Evolutionary conservation across 2,888 invertebrate species (phyloP), one percentile per base, ranked within the genome.

Genomic region (Cartodere bifasciata): DNA sequence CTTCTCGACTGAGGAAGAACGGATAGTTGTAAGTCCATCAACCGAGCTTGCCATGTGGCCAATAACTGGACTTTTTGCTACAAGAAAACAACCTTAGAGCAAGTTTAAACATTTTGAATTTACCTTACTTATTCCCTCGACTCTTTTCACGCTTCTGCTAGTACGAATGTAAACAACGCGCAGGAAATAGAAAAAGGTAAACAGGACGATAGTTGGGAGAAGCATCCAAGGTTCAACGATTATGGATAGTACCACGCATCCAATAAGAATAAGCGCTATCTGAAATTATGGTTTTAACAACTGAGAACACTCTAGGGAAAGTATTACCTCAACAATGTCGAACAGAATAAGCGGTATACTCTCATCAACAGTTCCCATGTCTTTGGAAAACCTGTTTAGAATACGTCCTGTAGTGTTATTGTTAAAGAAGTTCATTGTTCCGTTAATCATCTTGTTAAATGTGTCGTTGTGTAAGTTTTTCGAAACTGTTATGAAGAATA

Each of bases 61-160:
- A 51, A 80, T 83, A 2, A 87, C 72, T 1, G 86, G 85, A 48
- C 82, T 83, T 33, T 82, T 71, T 32, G 78, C 83, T 83, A 55
- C 16, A 49, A 52, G 16, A 34, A 23, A 28, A 25, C 12, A 29
- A 12, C n/a, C n/a, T n/a, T n/a, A n/a, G n/a, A n/a, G 13, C 5
- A 17, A 15, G 10, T 13, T 16, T 13, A 23, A 23, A 6, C 23
- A 7, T 9, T 7, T 23, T 23, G 23, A 23, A 9, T 17, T 7
- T 14, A 42, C 58, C 67, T 65, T 43, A 75, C 75, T 71, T 13
- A 72, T 68, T 43, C 74, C 72, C 49, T 76, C 76, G 1, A 76
- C 63, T 43, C 73, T 58, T 56, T 75, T 85, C 16, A 85, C 58
- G 46, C 77, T 78, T 12, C 85, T 60, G 14, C 84, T 81, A 3